A percentile compares a stretch with the other conserved stretches of the same genome.
These are phyloP conservation scores for Sinhomidia bicolor DNA, from an alignment of 2,888 invertebrate genomes.

Conservation along the genomic window DNA sequence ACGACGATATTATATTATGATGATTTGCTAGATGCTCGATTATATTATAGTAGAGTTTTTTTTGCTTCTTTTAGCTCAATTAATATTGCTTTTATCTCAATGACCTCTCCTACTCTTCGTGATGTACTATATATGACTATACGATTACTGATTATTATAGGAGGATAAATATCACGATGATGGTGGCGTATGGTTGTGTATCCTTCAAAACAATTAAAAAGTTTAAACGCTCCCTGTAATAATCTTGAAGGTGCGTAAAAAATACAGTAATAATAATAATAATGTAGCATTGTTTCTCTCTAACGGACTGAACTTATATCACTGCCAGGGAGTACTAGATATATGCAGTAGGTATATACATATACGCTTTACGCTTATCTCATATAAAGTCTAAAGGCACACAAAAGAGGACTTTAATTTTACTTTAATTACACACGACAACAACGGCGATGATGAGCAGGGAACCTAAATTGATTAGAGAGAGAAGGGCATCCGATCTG, in stretches of 20 bases:
- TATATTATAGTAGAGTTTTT: neutral
- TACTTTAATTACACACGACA: neutral
- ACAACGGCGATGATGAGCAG: neutral
- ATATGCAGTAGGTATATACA: too few relatives aligned
- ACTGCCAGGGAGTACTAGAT: neutral
- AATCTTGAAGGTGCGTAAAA: slow-evolving; percentile 17
- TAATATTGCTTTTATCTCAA: slow-evolving; percentile 20
- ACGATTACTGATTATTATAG: too few relatives aligned
- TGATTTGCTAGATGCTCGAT: neutral
- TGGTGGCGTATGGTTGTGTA: neutral
- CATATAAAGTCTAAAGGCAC: neutral
- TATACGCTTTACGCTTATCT: neutral
- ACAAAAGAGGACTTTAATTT: neutral
- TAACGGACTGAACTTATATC: neutral
- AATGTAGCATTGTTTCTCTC: neutral
- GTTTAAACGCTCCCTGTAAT: slow-evolving; percentile 1
- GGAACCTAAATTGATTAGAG: slow-evolving; percentile 20
- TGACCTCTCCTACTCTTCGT: neutral
- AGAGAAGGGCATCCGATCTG: slow-evolving; percentile 3
- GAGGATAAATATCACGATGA: too few relatives aligned
- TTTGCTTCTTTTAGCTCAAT: slow-evolving; percentile 20
- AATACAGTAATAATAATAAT: neutral
- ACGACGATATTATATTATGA: neutral
- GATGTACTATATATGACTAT: too few relatives aligned
- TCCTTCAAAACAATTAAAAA: slow-evolving; percentile 41